These are phyloP conservation scores for Tragelaphus buxtoni DNA, from an alignment of 2,113 vertebrate genomes.

Conservation along the genomic window DNA sequence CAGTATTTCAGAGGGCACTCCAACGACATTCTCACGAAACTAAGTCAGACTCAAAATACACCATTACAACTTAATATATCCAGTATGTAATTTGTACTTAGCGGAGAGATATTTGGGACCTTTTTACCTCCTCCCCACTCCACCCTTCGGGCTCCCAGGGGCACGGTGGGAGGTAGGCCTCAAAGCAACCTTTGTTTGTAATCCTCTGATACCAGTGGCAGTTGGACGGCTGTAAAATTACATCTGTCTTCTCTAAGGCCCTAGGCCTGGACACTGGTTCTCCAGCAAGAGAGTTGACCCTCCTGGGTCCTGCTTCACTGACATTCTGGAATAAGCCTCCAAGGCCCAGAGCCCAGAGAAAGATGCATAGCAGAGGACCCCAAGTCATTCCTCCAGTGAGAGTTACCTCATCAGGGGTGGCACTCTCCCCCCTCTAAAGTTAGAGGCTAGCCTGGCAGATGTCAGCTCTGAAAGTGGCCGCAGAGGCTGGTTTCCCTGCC, in stretches of 20 bases:
- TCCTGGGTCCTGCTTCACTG: not conserved
- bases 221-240: constrained; percentile 82
- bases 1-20: constrained; percentile 41
- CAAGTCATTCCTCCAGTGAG: fast-evolving
- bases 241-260: constrained; percentile 70
- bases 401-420: not conserved
- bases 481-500: constrained; percentile 44
- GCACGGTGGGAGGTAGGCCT: constrained; percentile 86
- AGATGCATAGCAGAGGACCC: not conserved
- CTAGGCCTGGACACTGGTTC: constrained; percentile 24
- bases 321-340: not conserved
- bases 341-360: fast-evolving
- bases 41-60: constrained; percentile 78
- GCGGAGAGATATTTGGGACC: constrained; percentile 82
- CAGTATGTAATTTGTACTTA: constrained; percentile 92
- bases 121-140: constrained; percentile 62
- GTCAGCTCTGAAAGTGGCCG: not conserved
- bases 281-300: not conserved
- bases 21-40: constrained; percentile 65
- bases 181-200: constrained; percentile 87
- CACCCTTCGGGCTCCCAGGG: constrained; percentile 80
- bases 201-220: constrained; percentile 78
- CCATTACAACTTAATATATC: constrained; percentile 86
- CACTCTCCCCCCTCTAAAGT: constrained; percentile 56
- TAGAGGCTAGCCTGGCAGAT: not conserved